phyloP scores from a whole-genome alignment of 2,113 vertebrate species.

The Gyps fulvus region DNA sequence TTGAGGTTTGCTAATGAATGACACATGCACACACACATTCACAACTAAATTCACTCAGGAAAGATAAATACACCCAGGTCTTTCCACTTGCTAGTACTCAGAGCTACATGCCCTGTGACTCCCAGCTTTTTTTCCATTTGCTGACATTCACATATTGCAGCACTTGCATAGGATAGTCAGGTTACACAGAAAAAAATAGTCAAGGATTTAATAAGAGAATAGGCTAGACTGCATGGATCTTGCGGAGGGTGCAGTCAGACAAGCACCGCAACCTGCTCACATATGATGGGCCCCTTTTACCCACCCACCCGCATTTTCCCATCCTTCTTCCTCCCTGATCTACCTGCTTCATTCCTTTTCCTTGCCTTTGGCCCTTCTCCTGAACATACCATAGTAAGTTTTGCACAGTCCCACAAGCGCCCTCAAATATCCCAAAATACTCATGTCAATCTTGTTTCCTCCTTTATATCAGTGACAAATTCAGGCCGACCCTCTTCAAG shows the following conservation, averaged over 20 bases:
- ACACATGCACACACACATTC: background rate
- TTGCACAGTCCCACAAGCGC: background rate
- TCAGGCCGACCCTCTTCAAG: background rate
- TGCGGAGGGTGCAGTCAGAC: background rate
- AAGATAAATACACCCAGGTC: background rate
- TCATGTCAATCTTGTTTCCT: fast-evolving
- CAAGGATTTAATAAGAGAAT: background rate
- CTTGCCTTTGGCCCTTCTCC: background rate
- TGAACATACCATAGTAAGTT: background rate
- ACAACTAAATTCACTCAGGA: background rate
- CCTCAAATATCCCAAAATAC: background rate
- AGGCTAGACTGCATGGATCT: background rate
- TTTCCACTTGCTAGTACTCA: background rate
- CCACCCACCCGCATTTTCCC: background rate
- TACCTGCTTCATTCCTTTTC: background rate
- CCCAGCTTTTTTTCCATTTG: background rate
- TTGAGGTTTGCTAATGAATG: background rate
- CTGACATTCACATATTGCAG: background rate
- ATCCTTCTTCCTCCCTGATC: background rate
- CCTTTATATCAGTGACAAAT: background rate
- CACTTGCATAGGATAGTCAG: background rate
- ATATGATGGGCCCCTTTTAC: background rate
- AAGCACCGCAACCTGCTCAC: background rate
- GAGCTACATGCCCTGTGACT: background rate
- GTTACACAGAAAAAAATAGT: background rate